Evolutionary conservation across 2,113 vertebrate species (phyloP).

Genomic region (Grus americana): DNA sequence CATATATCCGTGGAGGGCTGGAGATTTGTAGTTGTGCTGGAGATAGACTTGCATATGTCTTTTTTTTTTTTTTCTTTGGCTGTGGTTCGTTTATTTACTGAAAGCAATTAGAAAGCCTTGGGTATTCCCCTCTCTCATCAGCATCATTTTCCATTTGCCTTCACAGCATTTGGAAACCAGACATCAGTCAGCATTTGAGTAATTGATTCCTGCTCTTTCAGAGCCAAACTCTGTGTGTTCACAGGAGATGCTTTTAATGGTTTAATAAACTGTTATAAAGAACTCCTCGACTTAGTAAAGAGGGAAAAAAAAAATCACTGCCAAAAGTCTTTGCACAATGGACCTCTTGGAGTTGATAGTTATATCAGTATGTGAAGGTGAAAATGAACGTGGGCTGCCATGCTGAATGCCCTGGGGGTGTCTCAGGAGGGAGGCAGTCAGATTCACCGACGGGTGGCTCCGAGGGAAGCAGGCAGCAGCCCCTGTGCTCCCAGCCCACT

Average conservation of each 20-base stretch:
- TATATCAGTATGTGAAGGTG: not conserved
- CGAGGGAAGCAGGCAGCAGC: not conserved
- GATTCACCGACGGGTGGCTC: not conserved
- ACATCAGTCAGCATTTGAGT: slow-evolving; percentile 47
- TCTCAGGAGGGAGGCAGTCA: not conserved
- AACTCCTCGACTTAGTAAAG: slow-evolving; percentile 66
- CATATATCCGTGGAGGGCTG: not conserved
- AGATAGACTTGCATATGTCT: not conserved
- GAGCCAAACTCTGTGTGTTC: slow-evolving; percentile 65
- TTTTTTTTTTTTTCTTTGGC: not conserved
- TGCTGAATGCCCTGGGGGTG: not conserved
- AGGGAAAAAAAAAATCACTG: slow-evolving; percentile 42
- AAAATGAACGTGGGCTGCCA: not conserved
- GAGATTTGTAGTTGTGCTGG: not conserved
- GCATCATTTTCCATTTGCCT: slow-evolving; percentile 33
- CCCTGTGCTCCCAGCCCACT: not conserved
- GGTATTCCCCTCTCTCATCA: slow-evolving; percentile 19
- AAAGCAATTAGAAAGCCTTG: slow-evolving; percentile 60
- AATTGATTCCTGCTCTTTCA: slow-evolving; percentile 63
- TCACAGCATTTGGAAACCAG: slow-evolving; percentile 51
- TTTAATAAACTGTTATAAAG: slow-evolving; percentile 76
- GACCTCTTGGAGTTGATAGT: slow-evolving; percentile 42
- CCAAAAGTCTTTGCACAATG: slow-evolving; percentile 45
- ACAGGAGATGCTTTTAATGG: slow-evolving; percentile 71
- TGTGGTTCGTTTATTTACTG: slow-evolving; percentile 38